These are phyloP conservation scores for Nemapogon koenigi DNA, from an alignment of 2,888 invertebrate species.

Conservation along the genomic window DNA sequence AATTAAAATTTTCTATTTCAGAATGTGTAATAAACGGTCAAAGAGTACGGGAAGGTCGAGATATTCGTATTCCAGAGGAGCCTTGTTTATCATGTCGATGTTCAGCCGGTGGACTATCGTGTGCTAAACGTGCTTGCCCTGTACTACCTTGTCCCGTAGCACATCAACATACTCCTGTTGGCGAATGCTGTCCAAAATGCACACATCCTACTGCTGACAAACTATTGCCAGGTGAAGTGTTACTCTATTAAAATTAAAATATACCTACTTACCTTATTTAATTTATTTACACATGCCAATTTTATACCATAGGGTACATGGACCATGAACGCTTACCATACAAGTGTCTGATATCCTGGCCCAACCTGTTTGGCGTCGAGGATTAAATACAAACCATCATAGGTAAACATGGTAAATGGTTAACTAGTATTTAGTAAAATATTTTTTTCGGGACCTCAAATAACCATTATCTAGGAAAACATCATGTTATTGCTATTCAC, in stretches of 20 bases:
- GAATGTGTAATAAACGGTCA: slow-evolving; percentile 86
- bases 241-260: too few relatives aligned
- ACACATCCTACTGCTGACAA: slow-evolving; percentile 54
- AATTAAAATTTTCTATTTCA: slow-evolving; percentile 44
- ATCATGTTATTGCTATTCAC: too few relatives aligned
- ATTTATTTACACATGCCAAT: slow-evolving; percentile 11
- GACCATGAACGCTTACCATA: slow-evolving; percentile 12
- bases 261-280: too few relatives aligned
- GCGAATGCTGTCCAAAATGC: slow-evolving; percentile 79
- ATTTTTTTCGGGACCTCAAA: too few relatives aligned
- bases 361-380: too few relatives aligned
- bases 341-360: too few relatives aligned
- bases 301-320: slow-evolving; percentile 13
- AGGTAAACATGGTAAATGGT: too few relatives aligned
- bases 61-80: slow-evolving; percentile 82
- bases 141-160: slow-evolving; percentile 81
- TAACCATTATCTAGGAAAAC: too few relatives aligned
- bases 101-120: slow-evolving; percentile 72
- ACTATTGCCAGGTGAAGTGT: slow-evolving; percentile 43
- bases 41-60: slow-evolving; percentile 79
- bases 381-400: too few relatives aligned
- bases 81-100: slow-evolving; percentile 88
- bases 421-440: too few relatives aligned
- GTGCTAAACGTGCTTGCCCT: slow-evolving; percentile 86
- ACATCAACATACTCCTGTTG: slow-evolving; percentile 72